These are phyloP conservation scores for Myotis daubentonii DNA, from an alignment of 2,797 vertebrate genomes.

Conservation along the genomic window DNA sequence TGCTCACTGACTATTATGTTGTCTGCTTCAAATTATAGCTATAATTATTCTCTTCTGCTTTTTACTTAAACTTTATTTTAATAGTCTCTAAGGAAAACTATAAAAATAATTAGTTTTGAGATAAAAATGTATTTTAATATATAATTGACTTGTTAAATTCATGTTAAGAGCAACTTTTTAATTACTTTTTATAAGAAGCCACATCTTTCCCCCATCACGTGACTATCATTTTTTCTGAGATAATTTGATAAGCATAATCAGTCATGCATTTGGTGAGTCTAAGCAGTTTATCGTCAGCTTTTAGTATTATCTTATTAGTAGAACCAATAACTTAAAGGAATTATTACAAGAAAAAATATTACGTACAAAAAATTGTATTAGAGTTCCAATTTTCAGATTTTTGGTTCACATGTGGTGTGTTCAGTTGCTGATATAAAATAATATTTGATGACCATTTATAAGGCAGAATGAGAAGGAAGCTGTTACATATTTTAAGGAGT, in stretches of 20 bases:
- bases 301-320: background rate
- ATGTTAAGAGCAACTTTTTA: background rate
- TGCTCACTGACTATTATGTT: background rate
- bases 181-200: background rate
- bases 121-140: background rate
- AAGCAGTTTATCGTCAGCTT: background rate
- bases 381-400: background rate
- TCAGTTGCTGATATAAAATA: background rate
- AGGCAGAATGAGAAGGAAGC: background rate
- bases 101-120: conserved; percentile 8
- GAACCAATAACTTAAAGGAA: background rate
- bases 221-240: background rate
- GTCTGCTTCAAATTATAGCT: background rate
- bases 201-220: background rate
- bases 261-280: background rate
- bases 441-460: background rate
- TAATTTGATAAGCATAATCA: background rate
- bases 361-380: background rate
- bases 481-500: background rate
- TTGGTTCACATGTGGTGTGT: background rate
- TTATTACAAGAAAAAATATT: background rate
- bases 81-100: background rate
- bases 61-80: background rate
- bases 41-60: background rate
- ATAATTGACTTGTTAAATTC: background rate